These are phyloP conservation scores for Eptesicus fuscus DNA, from an alignment of 2,113 vertebrate genomes.

Conservation along the genomic window DNA sequence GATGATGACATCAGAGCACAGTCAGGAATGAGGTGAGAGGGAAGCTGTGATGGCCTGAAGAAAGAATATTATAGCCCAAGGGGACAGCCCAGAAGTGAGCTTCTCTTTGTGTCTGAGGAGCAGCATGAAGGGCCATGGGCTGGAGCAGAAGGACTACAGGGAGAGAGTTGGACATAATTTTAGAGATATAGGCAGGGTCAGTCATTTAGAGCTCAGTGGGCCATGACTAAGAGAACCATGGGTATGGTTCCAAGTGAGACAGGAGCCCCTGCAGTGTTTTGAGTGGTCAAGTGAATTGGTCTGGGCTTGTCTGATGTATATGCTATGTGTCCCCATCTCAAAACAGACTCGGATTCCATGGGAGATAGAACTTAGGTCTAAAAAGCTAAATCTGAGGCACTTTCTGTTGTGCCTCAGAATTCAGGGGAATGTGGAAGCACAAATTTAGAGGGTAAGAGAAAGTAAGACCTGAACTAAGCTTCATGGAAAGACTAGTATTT, in stretches of 20 bases:
- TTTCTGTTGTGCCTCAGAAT: neutral
- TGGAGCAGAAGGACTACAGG: neutral
- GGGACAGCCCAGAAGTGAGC: neutral
- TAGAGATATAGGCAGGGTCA: neutral
- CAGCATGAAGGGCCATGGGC: neutral
- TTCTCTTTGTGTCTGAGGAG: neutral
- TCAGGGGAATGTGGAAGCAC: neutral
- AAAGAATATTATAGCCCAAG: neutral
- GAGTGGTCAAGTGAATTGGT: neutral
- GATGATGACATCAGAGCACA: neutral
- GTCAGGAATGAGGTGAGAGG: neutral
- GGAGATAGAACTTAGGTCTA: neutral
- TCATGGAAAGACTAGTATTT: neutral
- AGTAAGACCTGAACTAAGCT: neutral
- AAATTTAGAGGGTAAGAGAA: neutral
- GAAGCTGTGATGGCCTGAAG: neutral
- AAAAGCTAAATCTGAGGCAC: neutral
- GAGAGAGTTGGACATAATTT: neutral
- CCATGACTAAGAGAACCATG: neutral
- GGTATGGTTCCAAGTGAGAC: neutral
- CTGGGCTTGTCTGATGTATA: neutral
- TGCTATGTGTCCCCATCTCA: neutral
- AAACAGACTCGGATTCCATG: neutral
- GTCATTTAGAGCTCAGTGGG: neutral
- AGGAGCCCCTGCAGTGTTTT: neutral